Evolutionary conservation across 2,113 vertebrate species (phyloP).

Genomic region (Tetrao urogallus): DNA sequence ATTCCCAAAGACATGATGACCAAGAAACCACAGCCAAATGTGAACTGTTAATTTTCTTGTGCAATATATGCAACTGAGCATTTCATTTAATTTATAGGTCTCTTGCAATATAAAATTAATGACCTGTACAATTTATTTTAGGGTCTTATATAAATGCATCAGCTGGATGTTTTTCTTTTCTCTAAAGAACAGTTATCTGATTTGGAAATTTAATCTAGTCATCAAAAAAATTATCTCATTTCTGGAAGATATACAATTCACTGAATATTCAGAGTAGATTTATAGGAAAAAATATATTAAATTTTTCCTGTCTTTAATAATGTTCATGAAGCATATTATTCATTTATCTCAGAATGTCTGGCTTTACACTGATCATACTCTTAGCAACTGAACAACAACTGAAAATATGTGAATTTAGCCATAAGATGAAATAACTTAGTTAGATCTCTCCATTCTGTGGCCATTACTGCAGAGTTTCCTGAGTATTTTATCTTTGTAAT

Average conservation of each 20-base stretch:
- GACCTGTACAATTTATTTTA: slow-evolving; percentile 27
- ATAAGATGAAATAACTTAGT: not conserved
- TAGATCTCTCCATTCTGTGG: not conserved
- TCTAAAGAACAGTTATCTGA: not conserved
- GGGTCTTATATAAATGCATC: slow-evolving; percentile 12
- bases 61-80: not conserved
- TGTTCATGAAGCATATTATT: not conserved
- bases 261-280: slow-evolving; percentile 23
- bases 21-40: slow-evolving; percentile 10
- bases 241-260: not conserved
- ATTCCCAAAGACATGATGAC: not conserved
- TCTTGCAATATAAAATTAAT: slow-evolving; percentile 40
- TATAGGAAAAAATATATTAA: not conserved
- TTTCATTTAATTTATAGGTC: slow-evolving; percentile 36
- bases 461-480: not conserved
- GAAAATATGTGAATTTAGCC: not conserved
- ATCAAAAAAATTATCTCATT: not conserved
- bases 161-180: not conserved
- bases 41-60: slow-evolving; percentile 47
- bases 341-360: not conserved
- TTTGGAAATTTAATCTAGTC: slow-evolving; percentile 34
- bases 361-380: not conserved
- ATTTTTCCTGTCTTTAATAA: slow-evolving; percentile 1
- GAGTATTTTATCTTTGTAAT: not conserved
- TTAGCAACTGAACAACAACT: not conserved